phyloP scores from a whole-genome alignment of 2,888 invertebrate genomes.

The Dysmachus trigonus region DNA sequence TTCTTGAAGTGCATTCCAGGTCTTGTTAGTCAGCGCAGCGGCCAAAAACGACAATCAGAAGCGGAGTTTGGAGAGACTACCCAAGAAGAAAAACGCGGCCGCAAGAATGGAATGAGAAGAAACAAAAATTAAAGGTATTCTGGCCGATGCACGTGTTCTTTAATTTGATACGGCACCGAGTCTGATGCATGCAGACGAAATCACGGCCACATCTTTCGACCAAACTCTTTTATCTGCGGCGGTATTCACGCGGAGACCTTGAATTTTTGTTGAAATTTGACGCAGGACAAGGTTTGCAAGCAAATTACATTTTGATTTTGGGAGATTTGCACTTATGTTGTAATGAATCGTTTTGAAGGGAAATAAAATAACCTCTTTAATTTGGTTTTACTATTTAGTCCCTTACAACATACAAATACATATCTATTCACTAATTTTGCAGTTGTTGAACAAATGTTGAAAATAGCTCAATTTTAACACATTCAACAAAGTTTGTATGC shows the following conservation, averaged over 20 bases:
- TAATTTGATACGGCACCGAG: slow-evolving; percentile 35
- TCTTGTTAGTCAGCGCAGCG: slow-evolving; percentile 23
- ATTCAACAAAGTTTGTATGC: too few species aligned
- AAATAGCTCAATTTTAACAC: too few species aligned
- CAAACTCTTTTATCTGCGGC: not conserved
- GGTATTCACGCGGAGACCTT: not conserved
- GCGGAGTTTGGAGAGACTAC: slow-evolving; percentile 11
- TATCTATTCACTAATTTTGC: too few species aligned
- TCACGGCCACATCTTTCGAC: not conserved
- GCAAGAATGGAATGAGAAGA: not conserved
- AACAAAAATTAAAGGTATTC: slow-evolving; percentile 27
- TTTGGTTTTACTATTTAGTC: not conserved
- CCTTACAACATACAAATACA: too few species aligned
- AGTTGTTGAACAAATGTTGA: too few species aligned
- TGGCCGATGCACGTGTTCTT: slow-evolving; percentile 41
- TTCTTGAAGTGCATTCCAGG: slow-evolving; percentile 23
- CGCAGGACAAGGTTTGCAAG: not conserved
- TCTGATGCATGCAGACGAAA: not conserved
- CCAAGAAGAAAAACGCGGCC: slow-evolving; percentile 25
- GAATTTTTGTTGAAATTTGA: not conserved
- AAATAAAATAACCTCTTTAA: not conserved
- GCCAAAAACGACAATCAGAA: slow-evolving; percentile 5
- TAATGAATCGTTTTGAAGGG: not conserved
- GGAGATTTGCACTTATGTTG: not conserved
- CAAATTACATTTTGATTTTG: not conserved